Conservation (phyloP, 2,113 vertebrate genomes). For the Engraulis encrasicolus region DNA sequence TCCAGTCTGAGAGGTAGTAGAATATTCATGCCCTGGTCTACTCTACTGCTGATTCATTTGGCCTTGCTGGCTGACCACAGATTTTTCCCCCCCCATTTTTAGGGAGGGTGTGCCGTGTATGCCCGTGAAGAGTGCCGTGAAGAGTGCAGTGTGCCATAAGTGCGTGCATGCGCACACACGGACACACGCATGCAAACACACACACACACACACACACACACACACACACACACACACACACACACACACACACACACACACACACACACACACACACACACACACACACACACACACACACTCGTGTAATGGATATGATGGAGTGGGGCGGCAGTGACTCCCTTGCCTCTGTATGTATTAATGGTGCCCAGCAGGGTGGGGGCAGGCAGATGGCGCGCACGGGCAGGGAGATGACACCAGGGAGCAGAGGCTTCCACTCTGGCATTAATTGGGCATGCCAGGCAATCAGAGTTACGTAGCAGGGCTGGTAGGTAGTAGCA, state of each 20-base stretch:
- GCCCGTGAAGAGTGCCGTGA: background rate
- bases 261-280: constrained; percentile 25
- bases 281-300: constrained; percentile 14
- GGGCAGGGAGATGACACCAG: too few species aligned
- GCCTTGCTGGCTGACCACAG: background rate
- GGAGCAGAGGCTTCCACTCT: background rate
- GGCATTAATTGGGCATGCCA: constrained; percentile 26
- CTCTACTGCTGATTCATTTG: background rate
- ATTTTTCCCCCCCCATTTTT: too few species aligned
- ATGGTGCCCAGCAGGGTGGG: constrained; percentile 31
- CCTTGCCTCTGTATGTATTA: constrained; percentile 25
- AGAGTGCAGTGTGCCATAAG: background rate
- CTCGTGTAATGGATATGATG: background rate
- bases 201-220: background rate
- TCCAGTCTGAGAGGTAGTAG: background rate
- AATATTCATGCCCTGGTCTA: background rate
- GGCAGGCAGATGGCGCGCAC: constrained; percentile 33
- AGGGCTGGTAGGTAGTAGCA: too few species aligned
- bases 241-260: constrained; percentile 14
- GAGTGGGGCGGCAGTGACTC: background rate
- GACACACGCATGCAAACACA: background rate
- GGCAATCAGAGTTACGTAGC: constrained; percentile 11
- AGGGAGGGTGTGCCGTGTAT: constrained; percentile 12
- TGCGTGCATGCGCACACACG: background rate
- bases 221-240: background rate